Evolutionary conservation across 2,888 invertebrate genomes (phyloP).

Genomic region (Trachelus iudaicus): DNA sequence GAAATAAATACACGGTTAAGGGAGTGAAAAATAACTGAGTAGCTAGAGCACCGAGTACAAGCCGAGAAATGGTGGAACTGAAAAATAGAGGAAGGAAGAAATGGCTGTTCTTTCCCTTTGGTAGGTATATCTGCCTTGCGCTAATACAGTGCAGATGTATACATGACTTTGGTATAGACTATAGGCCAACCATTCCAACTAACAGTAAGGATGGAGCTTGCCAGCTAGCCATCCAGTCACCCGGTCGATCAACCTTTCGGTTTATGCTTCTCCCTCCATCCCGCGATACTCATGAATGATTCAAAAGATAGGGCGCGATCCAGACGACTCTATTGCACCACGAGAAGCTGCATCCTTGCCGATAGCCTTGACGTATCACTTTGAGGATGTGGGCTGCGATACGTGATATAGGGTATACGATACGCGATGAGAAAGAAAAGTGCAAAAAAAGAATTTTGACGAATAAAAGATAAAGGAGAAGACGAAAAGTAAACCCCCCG

Average conservation of each 20-base stretch:
- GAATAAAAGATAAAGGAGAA: not conserved
- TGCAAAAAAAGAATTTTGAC: not conserved
- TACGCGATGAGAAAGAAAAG: not conserved
- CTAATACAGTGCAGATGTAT: not conserved
- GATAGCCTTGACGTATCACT: not conserved
- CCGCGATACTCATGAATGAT: not conserved
- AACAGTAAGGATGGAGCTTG: not conserved
- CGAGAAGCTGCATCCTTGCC: not conserved
- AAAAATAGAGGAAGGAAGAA: not conserved
- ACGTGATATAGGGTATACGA: not conserved
- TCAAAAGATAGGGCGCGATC: not conserved
- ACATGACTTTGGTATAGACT: not conserved
- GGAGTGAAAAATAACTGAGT: slow-evolving; percentile 1
- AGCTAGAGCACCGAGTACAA: not conserved
- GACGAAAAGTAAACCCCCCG: not conserved
- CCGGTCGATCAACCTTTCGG: not conserved
- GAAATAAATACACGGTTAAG: slow-evolving; percentile 2
- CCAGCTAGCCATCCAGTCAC: not conserved
- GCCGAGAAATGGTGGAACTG: not conserved
- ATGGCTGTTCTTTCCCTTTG: not conserved
- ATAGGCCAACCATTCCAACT: not conserved
- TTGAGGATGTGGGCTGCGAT: not conserved
- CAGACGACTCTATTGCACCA: not conserved
- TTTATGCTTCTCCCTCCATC: not conserved
- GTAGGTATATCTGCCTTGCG: not conserved